A percentile compares a stretch with the other conserved stretches of the same genome.
Conservation (phyloP, 2,888 invertebrate genomes). For the Eulithis prunata region DNA sequence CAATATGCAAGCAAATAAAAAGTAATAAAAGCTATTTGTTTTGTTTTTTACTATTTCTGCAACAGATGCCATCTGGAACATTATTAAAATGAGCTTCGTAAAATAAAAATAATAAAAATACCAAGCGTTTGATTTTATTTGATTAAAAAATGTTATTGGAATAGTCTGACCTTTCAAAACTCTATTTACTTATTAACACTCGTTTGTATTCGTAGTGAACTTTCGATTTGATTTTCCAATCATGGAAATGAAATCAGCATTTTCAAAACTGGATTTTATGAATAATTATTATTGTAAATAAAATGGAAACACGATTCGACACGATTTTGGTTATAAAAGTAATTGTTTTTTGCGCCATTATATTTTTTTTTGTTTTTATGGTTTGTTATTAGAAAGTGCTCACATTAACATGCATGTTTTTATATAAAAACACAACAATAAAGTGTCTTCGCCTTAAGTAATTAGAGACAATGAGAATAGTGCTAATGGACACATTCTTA, state of each 20-base stretch:
- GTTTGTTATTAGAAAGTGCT: background rate
- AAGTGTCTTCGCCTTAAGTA: too few species aligned
- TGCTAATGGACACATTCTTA: too few species aligned
- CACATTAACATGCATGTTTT: too few species aligned
- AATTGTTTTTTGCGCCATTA: background rate
- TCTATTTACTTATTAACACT: conserved; percentile 25
- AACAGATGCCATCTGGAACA: too few species aligned
- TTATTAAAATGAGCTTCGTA: background rate
- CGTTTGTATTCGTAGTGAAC: conserved; percentile 22
- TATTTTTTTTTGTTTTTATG: background rate
- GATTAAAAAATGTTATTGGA: conserved; percentile 15
- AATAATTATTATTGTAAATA: conserved; percentile 15
- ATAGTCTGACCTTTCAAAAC: conserved; percentile 6
- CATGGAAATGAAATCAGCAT: conserved; percentile 26
- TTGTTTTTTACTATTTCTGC: too few species aligned
- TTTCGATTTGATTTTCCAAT: conserved; percentile 33
- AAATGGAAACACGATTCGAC: conserved; percentile 8
- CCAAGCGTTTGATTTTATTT: conserved; percentile 13
- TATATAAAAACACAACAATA: too few species aligned
- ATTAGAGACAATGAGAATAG: too few species aligned
- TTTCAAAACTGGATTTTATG: conserved; percentile 19
- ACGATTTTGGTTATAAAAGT: conserved; percentile 7
- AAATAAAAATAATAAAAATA: conserved; percentile 3
- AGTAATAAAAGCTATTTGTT: too few species aligned
- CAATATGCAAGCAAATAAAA: too few species aligned